phyloP scores from a whole-genome alignment of 2,113 vertebrate species.

The Chunga burmeisteri region DNA sequence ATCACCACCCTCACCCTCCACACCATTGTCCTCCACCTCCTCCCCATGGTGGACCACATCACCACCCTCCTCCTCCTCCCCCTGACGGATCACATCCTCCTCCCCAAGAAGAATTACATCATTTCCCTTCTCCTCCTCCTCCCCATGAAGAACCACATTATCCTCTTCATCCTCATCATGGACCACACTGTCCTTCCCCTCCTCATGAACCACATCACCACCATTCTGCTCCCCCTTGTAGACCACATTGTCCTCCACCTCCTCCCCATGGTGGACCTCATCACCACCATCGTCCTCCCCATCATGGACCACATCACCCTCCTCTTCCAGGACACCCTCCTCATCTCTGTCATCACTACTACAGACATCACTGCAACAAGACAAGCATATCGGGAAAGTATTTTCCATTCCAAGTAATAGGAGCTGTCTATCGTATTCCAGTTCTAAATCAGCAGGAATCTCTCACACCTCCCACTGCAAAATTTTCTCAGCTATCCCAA shows the following conservation, averaged over 20 bases:
- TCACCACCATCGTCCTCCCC: not conserved
- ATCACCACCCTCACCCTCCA: not conserved
- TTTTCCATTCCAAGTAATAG: not conserved
- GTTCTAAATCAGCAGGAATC: constrained; percentile 41
- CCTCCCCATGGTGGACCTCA: not conserved
- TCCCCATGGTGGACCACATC: not conserved
- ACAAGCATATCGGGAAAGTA: not conserved
- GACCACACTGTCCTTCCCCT: not conserved
- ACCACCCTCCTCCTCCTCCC: not conserved
- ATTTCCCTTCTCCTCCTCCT: not conserved
- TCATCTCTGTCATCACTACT: not conserved
- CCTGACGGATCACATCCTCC: not conserved
- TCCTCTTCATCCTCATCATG: not conserved
- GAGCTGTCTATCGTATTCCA: constrained; percentile 45
- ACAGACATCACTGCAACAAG: not conserved
- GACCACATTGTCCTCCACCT: not conserved
- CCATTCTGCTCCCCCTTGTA: not conserved
- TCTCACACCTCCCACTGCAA: constrained; percentile 56
- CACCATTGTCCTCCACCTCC: not conserved
- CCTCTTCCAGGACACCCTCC: not conserved
- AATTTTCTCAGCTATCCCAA: constrained; percentile 33
- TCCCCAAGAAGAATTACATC: not conserved
- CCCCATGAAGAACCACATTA: not conserved
- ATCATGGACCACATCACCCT: not conserved
- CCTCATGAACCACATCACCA: not conserved